Evolutionary conservation across 2,113 vertebrate species (phyloP).

Genomic region (Lepisosteus osseus): DNA sequence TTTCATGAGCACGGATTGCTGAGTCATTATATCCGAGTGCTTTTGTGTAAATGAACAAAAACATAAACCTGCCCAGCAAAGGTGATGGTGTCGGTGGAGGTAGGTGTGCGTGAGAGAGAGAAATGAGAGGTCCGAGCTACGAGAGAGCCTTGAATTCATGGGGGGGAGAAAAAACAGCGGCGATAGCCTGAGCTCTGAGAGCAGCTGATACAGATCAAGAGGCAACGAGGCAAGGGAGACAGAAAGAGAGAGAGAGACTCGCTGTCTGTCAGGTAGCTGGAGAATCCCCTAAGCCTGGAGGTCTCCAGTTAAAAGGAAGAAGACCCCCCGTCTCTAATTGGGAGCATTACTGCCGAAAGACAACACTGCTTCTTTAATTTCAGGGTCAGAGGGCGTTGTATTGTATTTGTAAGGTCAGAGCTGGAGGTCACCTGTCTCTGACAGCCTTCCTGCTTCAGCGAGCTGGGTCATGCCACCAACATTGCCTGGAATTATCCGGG

Average conservation of each 20-base stretch:
- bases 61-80: no score
- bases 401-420: conserved; percentile 68
- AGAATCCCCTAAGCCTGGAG: conserved; percentile 40
- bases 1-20: no score
- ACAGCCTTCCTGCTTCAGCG: conserved; percentile 62
- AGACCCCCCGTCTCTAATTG: conserved; percentile 51
- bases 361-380: conserved; percentile 65
- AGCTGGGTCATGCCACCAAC: conserved; percentile 67
- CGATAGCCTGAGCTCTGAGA: conserved; percentile 41
- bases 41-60: no score
- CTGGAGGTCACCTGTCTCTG: conserved; percentile 53
- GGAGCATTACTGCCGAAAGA: conserved; percentile 58
- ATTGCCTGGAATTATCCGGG: conserved; percentile 64
- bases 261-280: background rate
- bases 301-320: conserved; percentile 28
- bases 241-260: no score
- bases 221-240: background rate
- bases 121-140: no score
- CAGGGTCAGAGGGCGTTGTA: conserved; percentile 62
- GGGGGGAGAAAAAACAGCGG: conserved; percentile 40
- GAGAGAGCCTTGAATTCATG: no score
- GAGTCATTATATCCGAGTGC: no score
- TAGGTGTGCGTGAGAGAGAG: no score
- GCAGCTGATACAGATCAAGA: conserved; percentile 2
- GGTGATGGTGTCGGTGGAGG: no score